These are phyloP conservation scores for Zaprionus ornatus DNA, from an alignment of 1,140 invertebrate species.

Conservation along the genomic window DNA sequence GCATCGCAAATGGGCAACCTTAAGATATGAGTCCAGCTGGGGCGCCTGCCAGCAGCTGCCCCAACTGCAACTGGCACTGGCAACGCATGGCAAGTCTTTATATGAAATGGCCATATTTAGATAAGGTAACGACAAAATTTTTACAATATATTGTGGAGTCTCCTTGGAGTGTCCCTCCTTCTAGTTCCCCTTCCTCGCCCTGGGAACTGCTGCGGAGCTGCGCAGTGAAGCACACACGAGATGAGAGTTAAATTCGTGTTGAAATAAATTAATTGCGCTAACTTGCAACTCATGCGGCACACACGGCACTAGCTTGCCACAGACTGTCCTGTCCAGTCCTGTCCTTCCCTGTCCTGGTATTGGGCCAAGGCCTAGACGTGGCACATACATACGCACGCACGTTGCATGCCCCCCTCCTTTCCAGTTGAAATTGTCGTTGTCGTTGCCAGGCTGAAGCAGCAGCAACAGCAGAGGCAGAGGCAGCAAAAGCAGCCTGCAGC, in stretches of 20 bases:
- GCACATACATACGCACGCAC: conserved; percentile 5
- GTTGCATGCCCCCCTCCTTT: conserved; percentile 1
- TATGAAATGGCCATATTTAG: conserved; percentile 81
- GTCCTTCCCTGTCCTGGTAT: conserved; percentile 7
- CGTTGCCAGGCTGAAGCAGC: conserved; percentile 46
- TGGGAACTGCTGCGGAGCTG: conserved; percentile 49
- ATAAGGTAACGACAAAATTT: conserved; percentile 81
- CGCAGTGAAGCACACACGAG: conserved; percentile 56
- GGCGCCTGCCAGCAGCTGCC: background rate
- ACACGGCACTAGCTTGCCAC: conserved; percentile 11
- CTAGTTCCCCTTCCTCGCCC: background rate
- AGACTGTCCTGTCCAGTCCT: background rate
- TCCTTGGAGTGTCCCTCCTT: background rate
- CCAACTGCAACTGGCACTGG: background rate
- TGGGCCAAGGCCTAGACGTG: conserved; percentile 61
- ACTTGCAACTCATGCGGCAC: conserved; percentile 81
- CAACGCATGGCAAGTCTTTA: conserved; percentile 68
- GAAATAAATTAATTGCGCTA: conserved; percentile 83
- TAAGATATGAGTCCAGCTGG: background rate
- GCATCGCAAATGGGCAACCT: background rate
- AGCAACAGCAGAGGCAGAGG: conserved; percentile 48
- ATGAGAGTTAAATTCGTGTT: conserved; percentile 82
- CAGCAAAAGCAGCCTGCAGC: conserved; percentile 75
- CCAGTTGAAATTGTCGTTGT: conserved; percentile 73
- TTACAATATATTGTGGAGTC: conserved; percentile 56